Evolutionary conservation across 2,888 invertebrate species (phyloP).

Genomic region (Eumacrocentrus americanus): DNA sequence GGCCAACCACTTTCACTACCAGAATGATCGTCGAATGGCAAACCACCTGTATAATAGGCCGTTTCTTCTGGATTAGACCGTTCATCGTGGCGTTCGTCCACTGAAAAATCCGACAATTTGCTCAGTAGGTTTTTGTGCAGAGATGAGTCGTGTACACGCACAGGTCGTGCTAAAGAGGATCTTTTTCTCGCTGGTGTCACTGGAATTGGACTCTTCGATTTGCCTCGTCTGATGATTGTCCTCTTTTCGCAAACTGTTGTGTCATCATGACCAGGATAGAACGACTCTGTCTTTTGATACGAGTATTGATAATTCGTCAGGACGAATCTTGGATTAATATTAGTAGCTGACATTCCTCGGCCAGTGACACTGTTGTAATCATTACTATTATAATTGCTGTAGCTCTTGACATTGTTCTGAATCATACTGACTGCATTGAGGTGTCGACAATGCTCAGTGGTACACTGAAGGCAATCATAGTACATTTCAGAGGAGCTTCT

Average conservation of each 20-base stretch:
- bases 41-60: constrained; percentile 24
- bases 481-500: constrained; percentile 49
- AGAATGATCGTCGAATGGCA: constrained; percentile 35
- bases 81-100: constrained; percentile 28
- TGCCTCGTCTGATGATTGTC: background rate
- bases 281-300: background rate
- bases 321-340: constrained; percentile 9
- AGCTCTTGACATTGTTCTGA: constrained; percentile 32
- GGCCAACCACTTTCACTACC: constrained; percentile 46
- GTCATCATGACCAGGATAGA: background rate
- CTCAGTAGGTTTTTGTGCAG: constrained; percentile 41
- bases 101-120: constrained; percentile 24
- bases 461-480: constrained; percentile 58
- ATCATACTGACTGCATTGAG: constrained; percentile 39
- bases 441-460: constrained; percentile 55
- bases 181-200: constrained; percentile 49
- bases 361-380: constrained; percentile 21
- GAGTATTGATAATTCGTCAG: constrained; percentile 18
- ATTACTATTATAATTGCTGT: constrained; percentile 19
- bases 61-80: constrained; percentile 18
- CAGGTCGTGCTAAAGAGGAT: constrained; percentile 55
- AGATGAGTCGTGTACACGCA: constrained; percentile 54
- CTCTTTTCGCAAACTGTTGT: background rate
- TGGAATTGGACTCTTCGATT: constrained; percentile 12
- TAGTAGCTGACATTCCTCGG: constrained; percentile 29